Evolutionary conservation across 2,113 vertebrate species (phyloP).

Genomic region (Puntigrus tetrazona): DNA sequence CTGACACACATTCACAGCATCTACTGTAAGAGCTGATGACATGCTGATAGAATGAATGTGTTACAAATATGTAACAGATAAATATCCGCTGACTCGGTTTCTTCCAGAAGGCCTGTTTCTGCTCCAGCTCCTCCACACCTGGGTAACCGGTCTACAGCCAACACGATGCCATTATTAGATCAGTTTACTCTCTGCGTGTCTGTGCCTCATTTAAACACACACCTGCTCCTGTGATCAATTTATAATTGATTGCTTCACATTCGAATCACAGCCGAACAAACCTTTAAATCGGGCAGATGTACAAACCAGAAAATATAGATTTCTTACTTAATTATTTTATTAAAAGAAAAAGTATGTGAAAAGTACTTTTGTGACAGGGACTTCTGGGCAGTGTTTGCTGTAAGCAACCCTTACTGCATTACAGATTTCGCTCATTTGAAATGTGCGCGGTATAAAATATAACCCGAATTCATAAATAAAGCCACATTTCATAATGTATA

Average conservation of each 20-base stretch:
- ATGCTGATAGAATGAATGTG: slow-evolving; percentile 5
- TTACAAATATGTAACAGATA: background rate
- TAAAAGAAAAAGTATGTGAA: background rate
- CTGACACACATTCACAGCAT: background rate
- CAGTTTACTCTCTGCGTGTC: background rate
- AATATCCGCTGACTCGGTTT: background rate
- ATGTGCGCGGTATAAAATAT: background rate
- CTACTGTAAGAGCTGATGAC: background rate
- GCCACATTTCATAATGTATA: background rate
- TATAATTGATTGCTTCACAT: background rate
- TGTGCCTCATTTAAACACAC: slow-evolving; percentile 3
- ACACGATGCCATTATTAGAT: slow-evolving; percentile 13
- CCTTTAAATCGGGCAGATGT: background rate
- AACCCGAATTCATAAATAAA: background rate
- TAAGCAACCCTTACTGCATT: background rate
- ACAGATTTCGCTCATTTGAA: background rate
- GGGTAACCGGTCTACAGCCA: slow-evolving; percentile 19
- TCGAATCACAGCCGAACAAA: background rate
- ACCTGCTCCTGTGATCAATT: background rate
- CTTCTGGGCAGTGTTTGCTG: background rate
- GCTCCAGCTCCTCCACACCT: slow-evolving; percentile 23
- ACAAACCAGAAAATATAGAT: no score
- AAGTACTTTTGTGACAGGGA: background rate
- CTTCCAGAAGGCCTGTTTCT: slow-evolving; percentile 22
- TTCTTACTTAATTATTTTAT: background rate